Evolutionary conservation across 92 coral and sea anemone species (phyloP), one percentile per base, ranked within the genome.

Genomic region (Palythoa grandiflora): DNA sequence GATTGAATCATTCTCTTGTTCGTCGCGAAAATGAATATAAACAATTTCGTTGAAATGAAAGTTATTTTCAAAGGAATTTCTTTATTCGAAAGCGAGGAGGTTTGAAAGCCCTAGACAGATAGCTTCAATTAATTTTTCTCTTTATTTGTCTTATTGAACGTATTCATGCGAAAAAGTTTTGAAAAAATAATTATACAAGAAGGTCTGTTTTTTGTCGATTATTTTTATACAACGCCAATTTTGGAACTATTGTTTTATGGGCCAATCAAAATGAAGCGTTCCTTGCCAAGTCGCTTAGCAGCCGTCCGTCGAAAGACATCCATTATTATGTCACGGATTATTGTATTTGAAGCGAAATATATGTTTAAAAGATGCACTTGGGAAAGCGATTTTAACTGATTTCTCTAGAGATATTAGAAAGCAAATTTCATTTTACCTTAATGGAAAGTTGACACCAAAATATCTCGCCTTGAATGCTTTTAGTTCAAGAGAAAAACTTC

Each of bases 281-380:
- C n/a, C 51, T 20, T 9, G 40, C 44, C 85, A 60, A 65, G 85
- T 81, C 86, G 59, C 60, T 44, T 50, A 48, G 74, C n/a, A 44
- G 50, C 50, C 50, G 61, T 74, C 75, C 57, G 86, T 75, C 71
- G 60, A 70, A 70, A 51, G 84, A 61, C 84, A 79, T 65, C 15
- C 47, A 47, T 38, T 35, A 10, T 36, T 35, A 9, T 70, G 10
- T 70, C 44, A 35, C 9, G 75, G 75, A 63, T 81, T 20, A n/a
- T 3, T 65, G 61, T 51, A 44, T 65, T n/a, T 60, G 40, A 79
- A 50, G 11, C 55, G 70, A 80, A n/a, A n/a, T 48, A 19, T 8
- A 65, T 17, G n/a, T 1, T 4, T 60, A 15, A 37, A 16, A 37
- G 28, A 38, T 65, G 44, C 60, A 0, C 14, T 11, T 10, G 47